Conservation (phyloP, 2,113 vertebrate genomes). For the Oreochromis spilurus region DNA sequence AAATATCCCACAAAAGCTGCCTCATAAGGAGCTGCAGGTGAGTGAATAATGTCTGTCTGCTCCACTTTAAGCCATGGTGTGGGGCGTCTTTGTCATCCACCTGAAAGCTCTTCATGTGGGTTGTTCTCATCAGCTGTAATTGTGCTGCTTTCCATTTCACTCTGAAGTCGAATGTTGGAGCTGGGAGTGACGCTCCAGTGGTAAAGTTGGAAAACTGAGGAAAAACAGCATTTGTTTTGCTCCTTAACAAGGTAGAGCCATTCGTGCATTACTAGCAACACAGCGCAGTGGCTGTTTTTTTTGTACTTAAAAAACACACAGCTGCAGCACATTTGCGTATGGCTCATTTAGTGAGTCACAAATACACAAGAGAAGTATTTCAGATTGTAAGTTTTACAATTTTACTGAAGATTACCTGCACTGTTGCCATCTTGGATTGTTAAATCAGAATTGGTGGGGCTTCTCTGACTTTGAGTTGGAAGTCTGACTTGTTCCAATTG, state of each 20-base stretch:
- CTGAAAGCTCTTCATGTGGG: slow-evolving; percentile 35
- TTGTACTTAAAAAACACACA: not conserved
- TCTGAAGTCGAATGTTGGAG: not conserved
- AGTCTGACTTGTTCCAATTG: not conserved
- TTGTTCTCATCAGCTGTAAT: slow-evolving; percentile 49
- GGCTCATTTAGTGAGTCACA: not conserved
- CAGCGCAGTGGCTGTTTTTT: not conserved
- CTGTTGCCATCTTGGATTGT: not conserved
- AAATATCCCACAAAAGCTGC: not conserved
- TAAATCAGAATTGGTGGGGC: not conserved
- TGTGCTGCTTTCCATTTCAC: not conserved
- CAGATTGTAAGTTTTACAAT: not conserved
- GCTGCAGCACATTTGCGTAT: not conserved
- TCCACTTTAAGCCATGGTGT: not conserved
- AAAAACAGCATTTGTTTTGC: not conserved
- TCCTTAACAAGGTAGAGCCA: not conserved
- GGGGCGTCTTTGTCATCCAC: not conserved
- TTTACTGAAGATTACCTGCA: not conserved
- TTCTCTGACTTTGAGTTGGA: not conserved
- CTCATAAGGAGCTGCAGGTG: not conserved
- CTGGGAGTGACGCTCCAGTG: not conserved
- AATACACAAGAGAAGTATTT: not conserved
- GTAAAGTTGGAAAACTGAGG: not conserved
- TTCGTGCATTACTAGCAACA: not conserved
- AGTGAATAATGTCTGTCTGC: not conserved